These are phyloP conservation scores for Coregonus ussuriensis DNA, from an alignment of 2,797 vertebrate genomes.

Conservation along the genomic window DNA sequence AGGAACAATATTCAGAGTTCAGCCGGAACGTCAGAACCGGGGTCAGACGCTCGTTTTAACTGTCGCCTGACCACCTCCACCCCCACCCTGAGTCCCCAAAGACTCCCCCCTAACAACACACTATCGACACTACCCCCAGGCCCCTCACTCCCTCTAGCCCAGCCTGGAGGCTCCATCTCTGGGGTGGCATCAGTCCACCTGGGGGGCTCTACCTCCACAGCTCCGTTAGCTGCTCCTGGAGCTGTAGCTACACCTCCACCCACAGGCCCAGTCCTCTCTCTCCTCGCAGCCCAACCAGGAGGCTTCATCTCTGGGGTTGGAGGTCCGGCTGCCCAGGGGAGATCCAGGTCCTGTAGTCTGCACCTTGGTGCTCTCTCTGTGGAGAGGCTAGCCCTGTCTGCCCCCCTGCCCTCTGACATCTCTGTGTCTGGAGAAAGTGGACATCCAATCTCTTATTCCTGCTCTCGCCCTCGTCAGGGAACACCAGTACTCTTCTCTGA, in stretches of 20 bases:
- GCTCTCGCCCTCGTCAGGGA: neutral
- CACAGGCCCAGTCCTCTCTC: neutral
- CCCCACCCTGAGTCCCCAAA: constrained; percentile 63
- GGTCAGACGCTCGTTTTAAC: constrained; percentile 57
- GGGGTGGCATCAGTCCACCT: neutral
- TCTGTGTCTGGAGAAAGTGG: neutral
- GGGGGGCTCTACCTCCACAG: neutral
- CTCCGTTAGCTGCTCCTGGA: neutral
- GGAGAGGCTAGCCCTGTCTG: neutral
- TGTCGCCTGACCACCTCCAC: constrained; percentile 64
- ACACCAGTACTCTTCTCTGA: neutral
- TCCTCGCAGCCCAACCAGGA: neutral
- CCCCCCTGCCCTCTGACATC: neutral
- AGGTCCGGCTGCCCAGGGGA: neutral
- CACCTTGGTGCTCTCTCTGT: constrained; percentile 2
- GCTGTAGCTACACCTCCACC: neutral
- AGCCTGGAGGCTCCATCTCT: neutral
- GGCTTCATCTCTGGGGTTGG: neutral
- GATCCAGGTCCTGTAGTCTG: neutral
- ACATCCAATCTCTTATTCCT: neutral
- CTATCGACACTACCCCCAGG: neutral
- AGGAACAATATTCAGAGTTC: neutral
- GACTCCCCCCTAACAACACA: constrained; percentile 10
- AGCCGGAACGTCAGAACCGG: constrained; percentile 24
- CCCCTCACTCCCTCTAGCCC: neutral